Percentiles rank a stretch among this genome's conserved stretches.
Conservation (phyloP, 2,113 vertebrate genomes). For the Chunga burmeisteri region DNA sequence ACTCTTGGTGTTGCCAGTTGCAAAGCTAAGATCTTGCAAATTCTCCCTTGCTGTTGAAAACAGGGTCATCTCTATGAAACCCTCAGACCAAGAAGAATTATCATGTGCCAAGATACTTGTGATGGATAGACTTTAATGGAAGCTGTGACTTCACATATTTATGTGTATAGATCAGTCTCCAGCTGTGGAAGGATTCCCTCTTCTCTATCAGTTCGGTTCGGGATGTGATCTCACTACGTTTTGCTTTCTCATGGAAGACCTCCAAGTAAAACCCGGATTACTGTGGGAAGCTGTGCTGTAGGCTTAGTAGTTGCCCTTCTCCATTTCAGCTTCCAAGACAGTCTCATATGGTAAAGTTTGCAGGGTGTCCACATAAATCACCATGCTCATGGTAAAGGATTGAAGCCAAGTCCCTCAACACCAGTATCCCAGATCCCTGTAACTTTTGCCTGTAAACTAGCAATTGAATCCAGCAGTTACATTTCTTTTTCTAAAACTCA, state of each 20-base stretch:
- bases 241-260: constrained; percentile 28
- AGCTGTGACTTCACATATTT: constrained; percentile 42
- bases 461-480: neutral
- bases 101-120: neutral
- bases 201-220: neutral
- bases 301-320: neutral
- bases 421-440: neutral
- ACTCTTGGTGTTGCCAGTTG: neutral
- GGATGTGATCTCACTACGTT: neutral
- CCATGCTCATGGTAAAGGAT: neutral
- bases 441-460: neutral
- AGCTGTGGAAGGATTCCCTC: constrained; percentile 27
- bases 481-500: neutral
- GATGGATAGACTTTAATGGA: neutral
- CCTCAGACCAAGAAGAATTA: neutral
- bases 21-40: neutral
- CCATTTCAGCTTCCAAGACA: neutral
- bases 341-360: neutral
- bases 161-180: constrained; percentile 5
- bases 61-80: neutral
- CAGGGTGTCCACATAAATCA: neutral
- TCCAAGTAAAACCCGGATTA: neutral
- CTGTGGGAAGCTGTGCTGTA: neutral
- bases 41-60: neutral
- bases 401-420: neutral